A percentile compares a stretch with the other conserved stretches of the same genome.
phyloP scores from a whole-genome alignment of 2,888 invertebrate genomes.

The Trachelus troglodyta region DNA sequence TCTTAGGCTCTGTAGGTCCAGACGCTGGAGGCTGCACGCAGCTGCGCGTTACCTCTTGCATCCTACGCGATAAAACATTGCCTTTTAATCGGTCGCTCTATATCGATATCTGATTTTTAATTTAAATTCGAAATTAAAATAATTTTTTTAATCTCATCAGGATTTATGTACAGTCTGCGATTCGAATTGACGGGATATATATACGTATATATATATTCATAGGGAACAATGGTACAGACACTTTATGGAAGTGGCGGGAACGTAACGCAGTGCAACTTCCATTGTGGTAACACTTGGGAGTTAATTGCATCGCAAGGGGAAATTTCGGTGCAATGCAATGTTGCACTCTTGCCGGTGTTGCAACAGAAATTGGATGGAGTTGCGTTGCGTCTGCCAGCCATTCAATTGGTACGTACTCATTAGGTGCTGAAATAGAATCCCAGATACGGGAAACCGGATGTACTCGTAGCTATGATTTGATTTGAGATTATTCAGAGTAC shows the following conservation, averaged over 20 bases:
- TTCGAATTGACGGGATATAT: neutral
- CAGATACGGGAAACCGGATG: neutral
- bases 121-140: neutral
- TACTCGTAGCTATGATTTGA: neutral
- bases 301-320: neutral
- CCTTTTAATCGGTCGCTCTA: neutral
- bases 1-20: neutral
- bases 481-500: neutral
- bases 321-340: neutral
- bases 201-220: neutral
- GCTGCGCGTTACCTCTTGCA: neutral
- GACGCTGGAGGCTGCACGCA: neutral
- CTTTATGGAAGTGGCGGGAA: neutral
- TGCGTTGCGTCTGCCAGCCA: neutral
- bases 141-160: neutral
- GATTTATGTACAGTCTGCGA: neutral
- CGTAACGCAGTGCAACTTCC: neutral
- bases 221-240: neutral
- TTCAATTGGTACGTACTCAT: slow-evolving; percentile 1
- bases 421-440: neutral
- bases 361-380: neutral
- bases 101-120: neutral
- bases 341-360: neutral
- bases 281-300: neutral
- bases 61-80: neutral